Percentiles rank a stretch among this genome's conserved stretches.
These are phyloP conservation scores for Sparidentex hasta DNA, from an alignment of 2,797 vertebrate species.

Conservation along the genomic window DNA sequence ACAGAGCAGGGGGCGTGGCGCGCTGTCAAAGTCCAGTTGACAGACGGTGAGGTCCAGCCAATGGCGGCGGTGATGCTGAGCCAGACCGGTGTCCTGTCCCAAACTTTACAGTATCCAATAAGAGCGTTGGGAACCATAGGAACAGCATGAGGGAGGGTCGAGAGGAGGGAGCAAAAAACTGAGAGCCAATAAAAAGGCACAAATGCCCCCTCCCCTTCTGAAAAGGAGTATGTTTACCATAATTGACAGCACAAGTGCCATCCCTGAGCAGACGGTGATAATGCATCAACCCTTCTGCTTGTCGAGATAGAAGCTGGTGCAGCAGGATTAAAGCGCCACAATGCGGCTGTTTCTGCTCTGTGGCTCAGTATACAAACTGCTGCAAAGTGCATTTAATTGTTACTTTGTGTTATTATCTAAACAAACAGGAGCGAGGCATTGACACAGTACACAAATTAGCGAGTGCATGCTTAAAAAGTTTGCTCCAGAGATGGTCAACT, in stretches of 20 bases:
- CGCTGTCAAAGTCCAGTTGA: constrained; percentile 76
- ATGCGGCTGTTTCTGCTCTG: not conserved
- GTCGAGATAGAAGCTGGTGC: constrained; percentile 32
- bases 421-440: not conserved
- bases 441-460: not conserved
- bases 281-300: constrained; percentile 57
- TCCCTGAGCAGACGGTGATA: constrained; percentile 73
- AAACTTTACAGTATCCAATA: constrained; percentile 94
- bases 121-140: constrained; percentile 86
- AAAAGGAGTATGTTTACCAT: constrained; percentile 86
- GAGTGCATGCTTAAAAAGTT: constrained; percentile 19
- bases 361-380: not conserved
- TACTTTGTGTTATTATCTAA: not conserved
- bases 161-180: constrained; percentile 66
- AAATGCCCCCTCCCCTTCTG: constrained; percentile 71
- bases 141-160: constrained; percentile 86
- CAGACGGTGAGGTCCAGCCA: constrained; percentile 73
- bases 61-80: constrained; percentile 69
- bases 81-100: constrained; percentile 72
- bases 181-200: constrained; percentile 79
- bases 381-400: not conserved
- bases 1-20: constrained; percentile 73
- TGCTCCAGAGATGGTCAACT: constrained; percentile 11
- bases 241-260: constrained; percentile 79
- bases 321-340: constrained; percentile 25